phyloP scores from a whole-genome alignment of 2,888 invertebrate genomes.

The Yponomeuta cagnagella region DNA sequence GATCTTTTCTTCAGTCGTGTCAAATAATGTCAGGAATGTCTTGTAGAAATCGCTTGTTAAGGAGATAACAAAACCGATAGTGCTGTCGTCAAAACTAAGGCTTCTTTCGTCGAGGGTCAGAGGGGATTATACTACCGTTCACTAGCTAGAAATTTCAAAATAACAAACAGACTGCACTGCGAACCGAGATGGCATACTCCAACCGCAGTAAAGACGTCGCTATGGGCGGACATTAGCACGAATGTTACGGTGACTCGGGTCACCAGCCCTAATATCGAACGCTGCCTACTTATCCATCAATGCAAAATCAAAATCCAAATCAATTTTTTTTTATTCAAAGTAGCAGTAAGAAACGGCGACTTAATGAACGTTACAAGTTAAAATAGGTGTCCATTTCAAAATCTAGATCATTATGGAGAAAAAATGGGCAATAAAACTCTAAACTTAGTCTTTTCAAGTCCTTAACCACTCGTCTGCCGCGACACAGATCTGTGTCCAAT shows the following conservation, averaged over 20 bases:
- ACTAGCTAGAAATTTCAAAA: neutral
- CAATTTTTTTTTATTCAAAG: too few species aligned
- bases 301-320: neutral
- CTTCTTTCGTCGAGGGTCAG: neutral
- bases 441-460: too few species aligned
- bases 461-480: too few species aligned
- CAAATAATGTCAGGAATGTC: neutral
- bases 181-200: conserved; percentile 7
- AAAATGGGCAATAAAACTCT: too few species aligned
- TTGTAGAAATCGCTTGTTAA: neutral
- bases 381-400: too few species aligned
- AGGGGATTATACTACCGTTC: neutral
- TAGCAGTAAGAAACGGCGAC: too few species aligned
- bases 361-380: too few species aligned
- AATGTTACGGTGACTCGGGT: neutral
- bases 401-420: too few species aligned
- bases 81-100: neutral
- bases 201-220: conserved; percentile 54
- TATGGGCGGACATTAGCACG: conserved; percentile 12
- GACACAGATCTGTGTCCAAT: too few species aligned
- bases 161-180: neutral
- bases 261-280: neutral
- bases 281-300: neutral
- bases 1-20: neutral
- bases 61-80: neutral